Evolutionary conservation across 2,113 vertebrate genomes (phyloP), one percentile per base, ranked within the genome.

Genomic region (Gymnobelideus leadbeateri): DNA sequence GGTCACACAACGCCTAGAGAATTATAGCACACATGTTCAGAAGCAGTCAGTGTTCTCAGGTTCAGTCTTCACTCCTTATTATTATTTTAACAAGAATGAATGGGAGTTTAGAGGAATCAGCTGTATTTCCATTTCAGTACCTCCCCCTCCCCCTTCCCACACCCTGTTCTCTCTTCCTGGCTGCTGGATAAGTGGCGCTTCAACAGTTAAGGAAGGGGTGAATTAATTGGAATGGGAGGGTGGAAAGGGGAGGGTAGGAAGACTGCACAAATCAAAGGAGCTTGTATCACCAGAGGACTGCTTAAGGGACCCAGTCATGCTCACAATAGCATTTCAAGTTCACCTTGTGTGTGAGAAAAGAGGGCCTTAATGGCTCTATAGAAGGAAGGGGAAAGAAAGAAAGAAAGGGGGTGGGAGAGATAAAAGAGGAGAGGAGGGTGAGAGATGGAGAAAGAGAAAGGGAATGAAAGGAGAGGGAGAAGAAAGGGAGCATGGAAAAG

Each of bases 291-390:
- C 25, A n/a, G 97, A 97, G 95, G 97, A 96, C 90, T 91, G 89
- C 95, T 96, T 84, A 51, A 54, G 95, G 93, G 57, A 93, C 91
- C 24, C 91, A 97, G 96, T 55, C 94, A 52, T 77, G 84, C 94
- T 92, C 68, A 98, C 96, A 98, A 97, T 8, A 95, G 92, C 94
- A 53, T 93, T 98, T 98, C 98, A 98, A 99, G 97, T 98, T 98
- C 98, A 98, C 98, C 97, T 98, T 98, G 96, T 96, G 97, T 95
- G 51, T 96, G 95, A 97, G 94, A 89, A 97, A 97, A 96, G 96
- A 98, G 96, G 97, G 3, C 51, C 97, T 96, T 96, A 97, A 97
- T 50, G 49, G 98, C 93, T 96, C 91, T 92, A 94, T 95, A 92
- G 92, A 90, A 97, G 97, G 94, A 96, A 89, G 93, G 92, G 93